Percentiles rank a stretch among this genome's conserved stretches.
These are phyloP conservation scores for Talpa occidentalis DNA, from an alignment of 2,113 vertebrate genomes.

Conservation along the genomic window DNA sequence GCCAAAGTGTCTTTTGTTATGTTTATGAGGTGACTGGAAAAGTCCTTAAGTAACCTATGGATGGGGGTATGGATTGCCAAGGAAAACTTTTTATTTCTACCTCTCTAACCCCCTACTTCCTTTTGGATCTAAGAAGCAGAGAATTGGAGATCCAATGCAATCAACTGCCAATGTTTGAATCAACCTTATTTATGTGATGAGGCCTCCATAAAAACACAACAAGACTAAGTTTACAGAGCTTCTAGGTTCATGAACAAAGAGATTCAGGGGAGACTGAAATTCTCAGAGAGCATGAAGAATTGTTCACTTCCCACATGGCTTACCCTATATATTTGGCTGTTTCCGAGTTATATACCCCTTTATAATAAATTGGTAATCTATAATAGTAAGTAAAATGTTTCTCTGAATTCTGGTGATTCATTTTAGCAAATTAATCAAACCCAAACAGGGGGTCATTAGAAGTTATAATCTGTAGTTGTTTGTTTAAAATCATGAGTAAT, in stretches of 20 bases:
- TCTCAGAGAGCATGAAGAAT: neutral
- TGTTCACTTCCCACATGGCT: neutral
- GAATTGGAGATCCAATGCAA: neutral
- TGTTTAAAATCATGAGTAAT: neutral
- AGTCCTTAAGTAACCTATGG: neutral
- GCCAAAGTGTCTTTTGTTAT: neutral
- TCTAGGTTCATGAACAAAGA: neutral
- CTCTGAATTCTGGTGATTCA: neutral
- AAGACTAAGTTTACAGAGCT: neutral
- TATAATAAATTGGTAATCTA: neutral
- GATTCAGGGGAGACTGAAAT: neutral
- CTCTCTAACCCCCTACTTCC: neutral
- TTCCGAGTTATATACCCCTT: neutral
- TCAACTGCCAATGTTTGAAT: neutral
- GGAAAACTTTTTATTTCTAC: neutral
- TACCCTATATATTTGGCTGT: neutral
- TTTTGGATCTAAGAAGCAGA: neutral
- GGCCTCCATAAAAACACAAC: neutral
- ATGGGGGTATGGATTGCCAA: neutral
- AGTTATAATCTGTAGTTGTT: neutral
- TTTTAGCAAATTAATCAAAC: neutral
- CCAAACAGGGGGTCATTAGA: neutral
- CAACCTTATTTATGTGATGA: no score
- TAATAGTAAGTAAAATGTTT: neutral
- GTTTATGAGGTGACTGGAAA: neutral